These are phyloP conservation scores for Drosophila ohnishii DNA, from an alignment of 1,140 invertebrate species.

Conservation along the genomic window DNA sequence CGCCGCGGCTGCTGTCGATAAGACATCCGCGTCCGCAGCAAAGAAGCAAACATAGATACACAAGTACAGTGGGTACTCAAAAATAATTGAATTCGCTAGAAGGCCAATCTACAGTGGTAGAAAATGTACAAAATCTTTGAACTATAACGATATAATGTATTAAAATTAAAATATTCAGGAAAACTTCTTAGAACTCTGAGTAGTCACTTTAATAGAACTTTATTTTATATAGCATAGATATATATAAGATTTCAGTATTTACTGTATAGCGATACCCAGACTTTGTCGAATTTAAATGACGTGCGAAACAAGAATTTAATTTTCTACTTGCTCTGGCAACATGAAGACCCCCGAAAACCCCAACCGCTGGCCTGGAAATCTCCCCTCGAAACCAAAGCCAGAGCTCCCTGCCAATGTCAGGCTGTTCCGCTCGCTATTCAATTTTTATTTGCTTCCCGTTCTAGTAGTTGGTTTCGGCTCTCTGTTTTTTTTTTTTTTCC, in stretches of 20 bases:
- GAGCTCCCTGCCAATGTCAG: conserved; percentile 45
- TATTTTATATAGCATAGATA: no score
- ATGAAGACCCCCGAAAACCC: conserved; percentile 39
- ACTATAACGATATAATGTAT: no score
- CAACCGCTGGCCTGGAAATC: background rate
- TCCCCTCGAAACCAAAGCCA: background rate
- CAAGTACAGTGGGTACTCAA: conserved; percentile 8
- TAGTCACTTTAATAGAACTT: no score
- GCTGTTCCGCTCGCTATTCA: conserved; percentile 47
- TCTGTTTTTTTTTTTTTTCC: conserved; percentile 21
- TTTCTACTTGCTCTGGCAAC: conserved; percentile 64
- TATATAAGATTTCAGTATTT: background rate
- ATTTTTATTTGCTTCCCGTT: conserved; percentile 57
- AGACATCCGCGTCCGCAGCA: conserved; percentile 26
- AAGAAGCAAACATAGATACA: conserved; percentile 11
- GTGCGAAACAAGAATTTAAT: conserved; percentile 82
- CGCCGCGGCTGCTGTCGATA: conserved; percentile 46
- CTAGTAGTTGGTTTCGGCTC: conserved; percentile 30
- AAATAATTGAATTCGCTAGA: background rate
- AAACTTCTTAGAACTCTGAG: background rate
- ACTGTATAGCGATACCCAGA: conserved; percentile 38
- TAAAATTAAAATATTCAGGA: no score
- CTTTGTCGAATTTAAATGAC: conserved; percentile 80
- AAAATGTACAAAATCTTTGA: no score
- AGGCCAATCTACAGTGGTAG: no score